Conservation (phyloP, 2,113 vertebrate genomes). For the Misgurnus mizolepis region DNA sequence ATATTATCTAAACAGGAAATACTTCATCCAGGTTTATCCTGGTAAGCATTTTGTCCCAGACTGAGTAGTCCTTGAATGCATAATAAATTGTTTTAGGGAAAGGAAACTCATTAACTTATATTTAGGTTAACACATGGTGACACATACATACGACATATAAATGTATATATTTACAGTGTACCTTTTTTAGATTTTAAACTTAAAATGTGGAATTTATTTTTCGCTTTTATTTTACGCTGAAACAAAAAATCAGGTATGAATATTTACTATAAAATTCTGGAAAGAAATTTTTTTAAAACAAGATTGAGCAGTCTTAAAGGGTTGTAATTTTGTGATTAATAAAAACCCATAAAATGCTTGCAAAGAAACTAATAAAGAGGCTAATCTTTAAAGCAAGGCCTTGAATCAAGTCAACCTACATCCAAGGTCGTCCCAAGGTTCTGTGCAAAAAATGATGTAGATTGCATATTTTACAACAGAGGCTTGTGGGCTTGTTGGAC, state of each 20-base stretch:
- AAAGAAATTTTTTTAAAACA: no score
- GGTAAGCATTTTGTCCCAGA: no score
- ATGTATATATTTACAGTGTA: background rate
- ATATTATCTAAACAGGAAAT: no score
- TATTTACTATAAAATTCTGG: no score
- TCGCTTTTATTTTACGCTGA: background rate
- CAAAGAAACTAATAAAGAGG: background rate
- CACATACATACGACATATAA: no score
- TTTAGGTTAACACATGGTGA: no score
- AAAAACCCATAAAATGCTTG: background rate
- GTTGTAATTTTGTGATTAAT: no score
- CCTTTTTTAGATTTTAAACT: background rate
- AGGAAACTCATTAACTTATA: no score
- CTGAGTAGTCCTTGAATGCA: no score
- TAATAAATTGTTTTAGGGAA: no score
- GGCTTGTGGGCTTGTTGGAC: background rate
- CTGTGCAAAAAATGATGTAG: background rate
- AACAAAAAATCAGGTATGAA: background rate
- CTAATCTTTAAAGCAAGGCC: background rate
- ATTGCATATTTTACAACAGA: background rate
- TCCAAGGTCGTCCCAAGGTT: conserved; percentile 2
- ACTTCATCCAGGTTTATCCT: no score
- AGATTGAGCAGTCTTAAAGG: no score
- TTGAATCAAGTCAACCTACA: background rate
- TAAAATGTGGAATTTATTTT: background rate